These are phyloP conservation scores for Zelostemma sp. DNA, from an alignment of 1,140 invertebrate genomes.

Conservation along the genomic window DNA sequence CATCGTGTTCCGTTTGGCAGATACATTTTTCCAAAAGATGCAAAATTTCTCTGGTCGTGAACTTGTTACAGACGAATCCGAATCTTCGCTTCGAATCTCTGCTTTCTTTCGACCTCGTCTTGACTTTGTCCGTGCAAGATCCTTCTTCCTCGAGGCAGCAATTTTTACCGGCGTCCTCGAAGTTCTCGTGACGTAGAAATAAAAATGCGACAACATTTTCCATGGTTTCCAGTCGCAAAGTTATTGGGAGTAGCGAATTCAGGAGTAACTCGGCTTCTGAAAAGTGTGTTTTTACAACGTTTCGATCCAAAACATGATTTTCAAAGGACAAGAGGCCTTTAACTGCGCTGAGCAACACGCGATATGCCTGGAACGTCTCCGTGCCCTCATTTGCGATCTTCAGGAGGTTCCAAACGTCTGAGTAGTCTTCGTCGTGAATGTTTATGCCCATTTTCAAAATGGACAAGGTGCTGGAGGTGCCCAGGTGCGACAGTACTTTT, in stretches of 20 bases:
- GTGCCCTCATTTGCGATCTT: slow-evolving; percentile 29
- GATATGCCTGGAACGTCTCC: slow-evolving; percentile 52
- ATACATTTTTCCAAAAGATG: slow-evolving; percentile 46
- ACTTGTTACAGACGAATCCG: slow-evolving; percentile 60
- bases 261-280: slow-evolving; percentile 44
- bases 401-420: slow-evolving; percentile 48
- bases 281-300: slow-evolving; percentile 33
- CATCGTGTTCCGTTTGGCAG: slow-evolving; percentile 21
- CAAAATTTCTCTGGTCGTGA: slow-evolving; percentile 50
- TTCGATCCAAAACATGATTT: slow-evolving; percentile 36
- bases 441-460: slow-evolving; percentile 53
- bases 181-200: slow-evolving; percentile 58
- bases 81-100: slow-evolving; percentile 18
- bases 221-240: slow-evolving; percentile 52
- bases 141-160: slow-evolving; percentile 43
- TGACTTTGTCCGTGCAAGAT: slow-evolving; percentile 12
- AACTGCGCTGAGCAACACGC: slow-evolving; percentile 48
- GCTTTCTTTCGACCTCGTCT: slow-evolving; percentile 19
- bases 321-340: slow-evolving; percentile 53
- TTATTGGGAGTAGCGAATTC: slow-evolving; percentile 43
- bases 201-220: slow-evolving; percentile 61
- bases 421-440: slow-evolving; percentile 50
- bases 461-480: slow-evolving; percentile 45
- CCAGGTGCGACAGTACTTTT: slow-evolving; percentile 40
- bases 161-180: slow-evolving; percentile 28